A percentile compares a stretch with the other conserved stretches of the same genome.
These are phyloP conservation scores for Emys orbicularis DNA, from an alignment of 2,797 vertebrate species.

Conservation along the genomic window DNA sequence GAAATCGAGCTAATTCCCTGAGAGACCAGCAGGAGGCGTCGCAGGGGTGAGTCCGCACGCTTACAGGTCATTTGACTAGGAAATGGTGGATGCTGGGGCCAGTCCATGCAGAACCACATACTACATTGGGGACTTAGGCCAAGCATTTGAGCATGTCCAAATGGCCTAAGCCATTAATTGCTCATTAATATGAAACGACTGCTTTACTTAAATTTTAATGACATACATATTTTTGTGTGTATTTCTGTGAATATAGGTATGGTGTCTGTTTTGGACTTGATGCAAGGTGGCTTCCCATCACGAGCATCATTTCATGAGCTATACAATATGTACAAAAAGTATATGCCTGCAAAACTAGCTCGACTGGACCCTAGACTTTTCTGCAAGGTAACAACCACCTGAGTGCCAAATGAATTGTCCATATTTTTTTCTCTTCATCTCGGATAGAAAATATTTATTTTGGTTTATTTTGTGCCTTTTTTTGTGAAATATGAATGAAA, in stretches of 20 bases:
- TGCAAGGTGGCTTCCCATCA: conserved; percentile 99
- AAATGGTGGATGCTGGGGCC: not conserved
- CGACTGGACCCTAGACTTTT: conserved; percentile 96
- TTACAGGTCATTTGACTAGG: not conserved
- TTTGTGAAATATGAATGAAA: not conserved
- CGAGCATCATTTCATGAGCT: conserved; percentile 96
- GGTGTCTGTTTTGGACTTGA: conserved; percentile 97
- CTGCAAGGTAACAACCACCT: conserved; percentile 88
- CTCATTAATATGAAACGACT: not conserved
- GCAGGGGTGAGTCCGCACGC: too few relatives aligned
- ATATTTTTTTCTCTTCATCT: not conserved
- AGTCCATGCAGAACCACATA: not conserved
- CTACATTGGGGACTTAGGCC: not conserved
- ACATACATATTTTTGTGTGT: not conserved
- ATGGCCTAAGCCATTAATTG: not conserved
- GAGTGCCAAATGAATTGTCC: not conserved
- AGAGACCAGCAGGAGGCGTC: too few relatives aligned
- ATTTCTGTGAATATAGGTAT: conserved; percentile 85
- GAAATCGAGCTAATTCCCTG: too few relatives aligned
- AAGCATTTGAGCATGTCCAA: not conserved
- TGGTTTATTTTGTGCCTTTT: not conserved
- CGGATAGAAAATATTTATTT: not conserved
- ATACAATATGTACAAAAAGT: conserved; percentile 99
- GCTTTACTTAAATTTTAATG: not conserved
- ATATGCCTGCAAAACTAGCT: conserved; percentile 93